These are phyloP conservation scores for Troides aeacus DNA, from an alignment of 2,888 invertebrate species.

Conservation along the genomic window DNA sequence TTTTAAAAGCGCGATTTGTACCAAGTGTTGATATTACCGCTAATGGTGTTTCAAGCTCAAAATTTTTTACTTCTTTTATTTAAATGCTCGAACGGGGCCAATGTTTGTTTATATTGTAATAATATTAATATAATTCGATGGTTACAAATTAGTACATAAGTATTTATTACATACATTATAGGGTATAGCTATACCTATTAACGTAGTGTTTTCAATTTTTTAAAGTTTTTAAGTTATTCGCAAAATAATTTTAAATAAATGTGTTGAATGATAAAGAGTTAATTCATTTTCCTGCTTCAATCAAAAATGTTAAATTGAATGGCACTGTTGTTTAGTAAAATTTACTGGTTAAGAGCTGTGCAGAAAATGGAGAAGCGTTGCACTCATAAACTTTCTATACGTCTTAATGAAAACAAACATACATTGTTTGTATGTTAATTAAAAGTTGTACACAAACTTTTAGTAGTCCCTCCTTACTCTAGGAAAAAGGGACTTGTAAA, in stretches of 20 bases:
- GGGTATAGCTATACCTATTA: slow-evolving; percentile 42
- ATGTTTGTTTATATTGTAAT: slow-evolving; percentile 56
- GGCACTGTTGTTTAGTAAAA: background rate
- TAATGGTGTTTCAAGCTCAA: slow-evolving; percentile 54
- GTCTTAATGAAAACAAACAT: background rate
- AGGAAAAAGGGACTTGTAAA: too few species aligned
- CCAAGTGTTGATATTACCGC: slow-evolving; percentile 52
- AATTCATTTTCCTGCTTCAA: slow-evolving; percentile 34
- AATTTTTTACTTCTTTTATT: slow-evolving; percentile 42
- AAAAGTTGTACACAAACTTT: background rate
- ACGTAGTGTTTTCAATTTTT: slow-evolving; percentile 72
- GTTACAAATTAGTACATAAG: slow-evolving; percentile 66
- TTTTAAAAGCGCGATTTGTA: slow-evolving; percentile 55
- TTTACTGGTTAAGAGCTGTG: background rate
- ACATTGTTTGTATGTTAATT: too few species aligned
- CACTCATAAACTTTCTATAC: background rate
- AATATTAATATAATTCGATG: slow-evolving; percentile 56
- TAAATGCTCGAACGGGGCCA: slow-evolving; percentile 68
- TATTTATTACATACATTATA: slow-evolving; percentile 74
- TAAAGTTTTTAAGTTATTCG: slow-evolving; percentile 77
- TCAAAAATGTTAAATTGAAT: background rate
- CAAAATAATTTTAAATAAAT: slow-evolving; percentile 73
- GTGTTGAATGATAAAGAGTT: slow-evolving; percentile 58
- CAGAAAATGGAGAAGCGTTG: too few species aligned
- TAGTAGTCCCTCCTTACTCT: background rate